Conservation (phyloP, 2,797 vertebrate species). For the Zalophus californianus region DNA sequence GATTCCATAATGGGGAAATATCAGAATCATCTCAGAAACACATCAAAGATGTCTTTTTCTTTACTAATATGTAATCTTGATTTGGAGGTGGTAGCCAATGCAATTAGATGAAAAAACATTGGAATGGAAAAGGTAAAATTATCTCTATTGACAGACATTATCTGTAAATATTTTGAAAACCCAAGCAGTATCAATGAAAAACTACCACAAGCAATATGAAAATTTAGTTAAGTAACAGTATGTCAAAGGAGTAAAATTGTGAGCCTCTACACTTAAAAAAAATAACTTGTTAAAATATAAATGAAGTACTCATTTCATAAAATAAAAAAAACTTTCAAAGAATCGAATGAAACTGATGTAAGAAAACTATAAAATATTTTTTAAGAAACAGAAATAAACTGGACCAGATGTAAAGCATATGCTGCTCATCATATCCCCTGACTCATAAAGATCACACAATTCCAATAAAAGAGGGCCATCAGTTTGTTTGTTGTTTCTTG, state of each 20-base stretch:
- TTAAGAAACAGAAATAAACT: neutral
- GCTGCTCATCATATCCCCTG: neutral
- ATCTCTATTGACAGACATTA: neutral
- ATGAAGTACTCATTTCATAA: neutral
- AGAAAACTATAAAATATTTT: neutral
- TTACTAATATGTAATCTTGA: neutral
- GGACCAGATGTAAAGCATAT: neutral
- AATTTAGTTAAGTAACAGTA: neutral
- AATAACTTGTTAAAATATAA: neutral
- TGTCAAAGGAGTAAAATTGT: neutral
- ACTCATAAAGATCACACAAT: neutral
- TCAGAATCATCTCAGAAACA: neutral
- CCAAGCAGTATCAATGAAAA: neutral
- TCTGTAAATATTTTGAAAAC: constrained; percentile 9
- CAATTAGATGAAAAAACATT: neutral
- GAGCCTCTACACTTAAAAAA: neutral
- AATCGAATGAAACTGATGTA: neutral
- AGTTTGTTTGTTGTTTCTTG: neutral
- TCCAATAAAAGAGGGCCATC: neutral
- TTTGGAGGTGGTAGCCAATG: neutral
- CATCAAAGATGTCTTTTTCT: neutral
- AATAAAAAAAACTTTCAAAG: neutral
- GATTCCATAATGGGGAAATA: neutral
- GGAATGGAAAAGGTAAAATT: neutral
- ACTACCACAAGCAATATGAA: neutral